Percentiles rank a stretch among this genome's conserved stretches.
phyloP scores from a whole-genome alignment of 1,140 invertebrate genomes.

The Dryas iulia region DNA sequence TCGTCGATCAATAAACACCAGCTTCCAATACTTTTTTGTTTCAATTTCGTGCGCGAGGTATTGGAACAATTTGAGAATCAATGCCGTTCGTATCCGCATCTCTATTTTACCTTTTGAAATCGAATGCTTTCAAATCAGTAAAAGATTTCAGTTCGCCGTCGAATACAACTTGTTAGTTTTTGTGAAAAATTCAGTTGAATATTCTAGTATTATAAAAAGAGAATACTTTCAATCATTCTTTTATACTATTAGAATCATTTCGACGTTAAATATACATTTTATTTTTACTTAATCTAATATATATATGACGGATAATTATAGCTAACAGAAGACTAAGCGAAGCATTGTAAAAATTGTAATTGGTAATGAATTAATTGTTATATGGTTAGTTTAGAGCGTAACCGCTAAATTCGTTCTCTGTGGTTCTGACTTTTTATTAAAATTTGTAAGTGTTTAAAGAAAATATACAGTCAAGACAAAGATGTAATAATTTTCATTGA shows the following conservation, averaged over 20 bases:
- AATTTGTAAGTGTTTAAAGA: no score
- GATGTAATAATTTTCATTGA: background rate
- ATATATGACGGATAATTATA: no score
- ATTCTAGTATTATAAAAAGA: background rate
- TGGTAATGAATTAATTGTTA: no score
- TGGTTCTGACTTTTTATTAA: no score
- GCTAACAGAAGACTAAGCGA: no score
- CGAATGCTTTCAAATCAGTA: constrained; percentile 10
- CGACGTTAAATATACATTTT: background rate
- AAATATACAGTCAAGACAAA: no score
- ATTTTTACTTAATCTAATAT: no score
- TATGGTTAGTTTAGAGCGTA: no score
- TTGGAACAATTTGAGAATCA: constrained; percentile 18
- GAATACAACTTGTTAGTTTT: constrained; percentile 4
- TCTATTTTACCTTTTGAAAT: constrained; percentile 23
- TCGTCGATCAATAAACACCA: background rate
- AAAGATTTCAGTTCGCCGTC: constrained; percentile 6
- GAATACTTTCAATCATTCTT: background rate
- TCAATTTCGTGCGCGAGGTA: constrained; percentile 10
- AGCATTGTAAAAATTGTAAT: no score
- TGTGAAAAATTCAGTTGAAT: background rate
- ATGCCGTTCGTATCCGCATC: constrained; percentile 12
- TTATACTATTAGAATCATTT: background rate
- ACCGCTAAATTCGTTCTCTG: no score
- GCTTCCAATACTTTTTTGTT: constrained; percentile 13